These are phyloP conservation scores for Drosophila grimshawi DNA, from an alignment of 1,140 invertebrate genomes.

Conservation along the genomic window DNA sequence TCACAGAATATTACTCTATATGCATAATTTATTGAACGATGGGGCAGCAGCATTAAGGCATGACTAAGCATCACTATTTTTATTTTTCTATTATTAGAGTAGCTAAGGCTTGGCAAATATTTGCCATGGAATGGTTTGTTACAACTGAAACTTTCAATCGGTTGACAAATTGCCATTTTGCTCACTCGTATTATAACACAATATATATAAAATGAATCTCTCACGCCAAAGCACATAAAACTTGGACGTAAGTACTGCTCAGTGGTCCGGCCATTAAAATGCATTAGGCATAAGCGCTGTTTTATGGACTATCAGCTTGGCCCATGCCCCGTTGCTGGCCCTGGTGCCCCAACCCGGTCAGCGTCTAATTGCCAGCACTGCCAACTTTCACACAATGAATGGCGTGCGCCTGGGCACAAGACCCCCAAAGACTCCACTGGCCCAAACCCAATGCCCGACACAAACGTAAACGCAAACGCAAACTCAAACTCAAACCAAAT, in stretches of 20 bases:
- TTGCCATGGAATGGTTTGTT: too few species aligned
- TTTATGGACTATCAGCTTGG: slow-evolving; percentile 54
- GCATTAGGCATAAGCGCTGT: slow-evolving; percentile 72
- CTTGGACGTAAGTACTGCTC: slow-evolving; percentile 27
- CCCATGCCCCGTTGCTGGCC: not conserved
- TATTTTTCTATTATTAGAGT: too few species aligned
- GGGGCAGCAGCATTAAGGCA: too few species aligned
- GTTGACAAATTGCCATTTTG: slow-evolving; percentile 11
- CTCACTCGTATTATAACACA: not conserved
- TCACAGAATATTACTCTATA: slow-evolving; percentile 70
- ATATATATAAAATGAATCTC: not conserved
- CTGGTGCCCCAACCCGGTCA: not conserved
- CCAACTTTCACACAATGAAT: slow-evolving; percentile 63
- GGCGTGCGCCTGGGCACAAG: slow-evolving; percentile 17
- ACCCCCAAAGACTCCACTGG: not conserved
- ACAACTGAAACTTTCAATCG: slow-evolving; percentile 5
- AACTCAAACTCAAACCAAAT: not conserved
- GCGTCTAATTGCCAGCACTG: slow-evolving; percentile 66
- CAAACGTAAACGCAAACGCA: not conserved
- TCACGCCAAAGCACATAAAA: slow-evolving; percentile 3
- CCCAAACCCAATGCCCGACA: too few species aligned
- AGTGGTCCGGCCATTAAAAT: slow-evolving; percentile 65
- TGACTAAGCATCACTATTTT: too few species aligned
- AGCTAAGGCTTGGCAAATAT: too few species aligned
- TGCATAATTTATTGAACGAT: slow-evolving; percentile 57